Conservation (phyloP, 30 jellyfish, hydroid and myxozoan species). For the Turritopsis rubra region DNA sequence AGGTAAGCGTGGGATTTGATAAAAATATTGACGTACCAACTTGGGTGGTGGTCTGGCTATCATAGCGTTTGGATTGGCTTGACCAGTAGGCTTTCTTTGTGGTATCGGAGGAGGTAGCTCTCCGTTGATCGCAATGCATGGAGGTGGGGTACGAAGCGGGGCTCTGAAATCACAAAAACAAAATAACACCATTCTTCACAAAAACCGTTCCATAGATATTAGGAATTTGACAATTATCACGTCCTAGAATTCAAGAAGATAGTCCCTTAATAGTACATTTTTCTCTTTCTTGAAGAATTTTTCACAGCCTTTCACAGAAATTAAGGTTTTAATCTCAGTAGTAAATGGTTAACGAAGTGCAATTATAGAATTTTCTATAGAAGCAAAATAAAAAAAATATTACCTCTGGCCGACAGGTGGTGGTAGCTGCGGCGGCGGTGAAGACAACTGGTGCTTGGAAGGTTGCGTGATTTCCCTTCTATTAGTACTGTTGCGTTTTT, state of each 20-base stretch:
- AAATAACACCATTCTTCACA: too few relatives aligned
- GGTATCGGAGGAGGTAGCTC: constrained; percentile 10
- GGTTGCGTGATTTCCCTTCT: not conserved
- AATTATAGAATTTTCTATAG: too few relatives aligned
- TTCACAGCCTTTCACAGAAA: not conserved
- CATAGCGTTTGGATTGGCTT: not conserved
- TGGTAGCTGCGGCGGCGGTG: not conserved
- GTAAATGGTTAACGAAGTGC: not conserved
- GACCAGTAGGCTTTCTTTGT: not conserved
- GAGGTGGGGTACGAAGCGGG: not conserved
- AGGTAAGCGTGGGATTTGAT: too few relatives aligned
- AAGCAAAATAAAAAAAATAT: not conserved
- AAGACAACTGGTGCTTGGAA: not conserved
- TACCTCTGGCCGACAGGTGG: not conserved
- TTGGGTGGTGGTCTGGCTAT: constrained; percentile 9
- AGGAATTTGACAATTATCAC: too few relatives aligned
- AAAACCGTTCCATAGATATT: too few relatives aligned
- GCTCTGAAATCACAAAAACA: not conserved
- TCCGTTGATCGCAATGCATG: constrained; percentile 2
- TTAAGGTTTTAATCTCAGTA: not conserved
- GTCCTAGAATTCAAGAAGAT: too few relatives aligned
- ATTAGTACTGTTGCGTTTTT: not conserved
- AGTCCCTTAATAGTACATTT: too few relatives aligned
- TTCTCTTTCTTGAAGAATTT: not conserved
- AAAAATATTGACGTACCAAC: not conserved